Evolutionary conservation across 2,113 vertebrate genomes (phyloP).

Genomic region (Benthochromis sp.): DNA sequence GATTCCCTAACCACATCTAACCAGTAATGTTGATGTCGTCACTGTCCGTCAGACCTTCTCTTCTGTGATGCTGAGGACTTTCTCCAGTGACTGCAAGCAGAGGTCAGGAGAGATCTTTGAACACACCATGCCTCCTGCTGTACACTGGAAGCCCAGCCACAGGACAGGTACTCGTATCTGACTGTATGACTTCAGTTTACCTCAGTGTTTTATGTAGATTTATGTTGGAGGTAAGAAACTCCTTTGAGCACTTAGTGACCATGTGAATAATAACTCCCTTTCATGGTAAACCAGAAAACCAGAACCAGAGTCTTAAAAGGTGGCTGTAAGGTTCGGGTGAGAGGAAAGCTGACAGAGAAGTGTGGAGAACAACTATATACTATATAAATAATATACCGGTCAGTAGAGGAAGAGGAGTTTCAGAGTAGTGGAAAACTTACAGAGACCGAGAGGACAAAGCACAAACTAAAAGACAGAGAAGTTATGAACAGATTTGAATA

Average conservation of each 20-base stretch:
- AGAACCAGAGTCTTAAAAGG: not conserved
- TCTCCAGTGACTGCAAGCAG: conserved; percentile 72
- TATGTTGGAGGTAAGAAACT: not conserved
- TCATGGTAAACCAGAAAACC: not conserved
- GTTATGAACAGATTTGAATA: not conserved
- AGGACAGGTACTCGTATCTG: conserved; percentile 48
- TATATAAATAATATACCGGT: not conserved
- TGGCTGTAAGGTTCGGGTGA: not conserved
- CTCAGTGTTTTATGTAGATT: not conserved
- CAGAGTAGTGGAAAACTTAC: not conserved
- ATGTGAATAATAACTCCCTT: fast-evolving
- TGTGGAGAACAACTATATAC: not conserved
- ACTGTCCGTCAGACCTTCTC: conserved; percentile 57
- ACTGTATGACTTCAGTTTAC: fast-evolving
- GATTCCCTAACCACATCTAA: not conserved
- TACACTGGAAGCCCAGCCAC: conserved; percentile 70
- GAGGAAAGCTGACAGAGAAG: not conserved
- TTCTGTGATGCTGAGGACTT: conserved; percentile 46
- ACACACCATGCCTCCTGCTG: conserved; percentile 76
- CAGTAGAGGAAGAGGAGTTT: not conserved
- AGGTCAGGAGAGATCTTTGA: conserved; percentile 74
- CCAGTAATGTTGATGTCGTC: not conserved
- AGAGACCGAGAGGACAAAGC: not conserved
- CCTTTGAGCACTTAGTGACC: not conserved
- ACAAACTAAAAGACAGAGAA: not conserved